phyloP scores from a whole-genome alignment of 37 sponge, comb jelly and placozoan species.

The Aplysina aerophoba region DNA sequence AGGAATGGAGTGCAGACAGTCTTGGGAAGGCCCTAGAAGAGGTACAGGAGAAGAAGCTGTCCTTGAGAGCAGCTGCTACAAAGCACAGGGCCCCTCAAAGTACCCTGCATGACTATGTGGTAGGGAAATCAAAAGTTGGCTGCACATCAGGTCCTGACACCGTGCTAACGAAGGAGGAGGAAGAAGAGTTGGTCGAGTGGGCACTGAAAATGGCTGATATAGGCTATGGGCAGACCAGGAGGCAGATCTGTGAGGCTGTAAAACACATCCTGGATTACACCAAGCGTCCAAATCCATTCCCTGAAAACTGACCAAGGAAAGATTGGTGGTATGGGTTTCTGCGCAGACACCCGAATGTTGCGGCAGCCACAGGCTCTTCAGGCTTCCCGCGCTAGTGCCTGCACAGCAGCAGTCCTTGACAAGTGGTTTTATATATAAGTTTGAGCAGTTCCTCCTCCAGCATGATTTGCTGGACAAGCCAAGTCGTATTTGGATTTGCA shows the following conservation, averaged over 20 bases:
- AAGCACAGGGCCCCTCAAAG: conserved; percentile 7
- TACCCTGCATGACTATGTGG: conserved; percentile 7
- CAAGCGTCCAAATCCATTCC: conserved; percentile 32
- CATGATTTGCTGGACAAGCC: conserved; percentile 19
- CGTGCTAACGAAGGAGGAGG: conserved; percentile 28
- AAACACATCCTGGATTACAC: conserved; percentile 39
- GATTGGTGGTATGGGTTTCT: conserved; percentile 56
- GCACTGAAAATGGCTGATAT: conserved; percentile 45
- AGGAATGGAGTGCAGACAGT: not conserved
- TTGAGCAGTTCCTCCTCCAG: conserved; percentile 20
- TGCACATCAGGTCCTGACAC: conserved; percentile 32
- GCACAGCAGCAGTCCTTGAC: conserved; percentile 3
- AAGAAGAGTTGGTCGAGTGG: conserved; percentile 38
- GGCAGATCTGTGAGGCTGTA: conserved; percentile 25
- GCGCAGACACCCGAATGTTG: conserved; percentile 23
- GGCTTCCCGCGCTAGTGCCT: not conserved
- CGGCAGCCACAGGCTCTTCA: conserved; percentile 35
- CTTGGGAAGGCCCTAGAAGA: no score
- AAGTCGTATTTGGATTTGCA: conserved; percentile 37
- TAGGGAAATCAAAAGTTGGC: not conserved
- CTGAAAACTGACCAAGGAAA: conserved; percentile 38
- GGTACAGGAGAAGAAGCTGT: not conserved
- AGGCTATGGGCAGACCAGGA: conserved; percentile 40
- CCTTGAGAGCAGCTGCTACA: conserved; percentile 6
- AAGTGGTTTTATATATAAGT: conserved; percentile 18